Evolutionary conservation across 1,140 invertebrate genomes (phyloP), one percentile per base, ranked within the genome.

Genomic region (Calephelis virginiensis): DNA sequence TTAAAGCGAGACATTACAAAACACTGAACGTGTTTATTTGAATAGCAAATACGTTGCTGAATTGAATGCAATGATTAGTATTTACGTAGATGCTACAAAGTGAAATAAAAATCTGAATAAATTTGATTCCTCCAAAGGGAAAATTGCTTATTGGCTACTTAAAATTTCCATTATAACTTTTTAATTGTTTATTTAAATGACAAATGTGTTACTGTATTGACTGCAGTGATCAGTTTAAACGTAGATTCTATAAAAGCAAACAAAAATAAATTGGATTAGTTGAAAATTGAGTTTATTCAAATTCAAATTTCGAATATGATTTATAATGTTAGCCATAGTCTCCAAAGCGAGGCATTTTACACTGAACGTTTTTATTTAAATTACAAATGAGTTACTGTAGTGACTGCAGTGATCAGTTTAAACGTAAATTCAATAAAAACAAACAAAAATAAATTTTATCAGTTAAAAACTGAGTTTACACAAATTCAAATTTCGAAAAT

Each of bases 51-150:
- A 64, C 64, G 59, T 59, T 61, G 38, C 48, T 56, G 63, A 48
- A 48, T 5, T 56, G 71, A 73, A 70, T 74, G 72, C 66, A 75
- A 63, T 59, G 17, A 59, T 59, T 17, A 37, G 50, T 76, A 70
- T 67, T 72, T 9, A 9, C 6, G 6, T 66, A 70, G 69, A 63
- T 64, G 67, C 76, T 84, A 86, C 81, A 88, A 86, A 87, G 82
- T 72, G 74, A 82, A 85, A 78, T 79, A 73, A 28, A 4, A 28
- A 28, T 4, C 28, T 3, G 28, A n/a, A 28, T 28, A 28, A 28
- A 28, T 28, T 28, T 28, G 28, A 28, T 4, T n/a, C n/a, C n/a
- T n/a, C 2, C 2, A 28, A 28, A 28, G 0, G 28, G 5, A 28
- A 28, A 2, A 28, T 28, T 28, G 28, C 28, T 28, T 28, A 28